Percentiles rank a stretch among this genome's conserved stretches.
These are phyloP conservation scores for Scaptomyza graminum DNA, from an alignment of 1,140 invertebrate genomes.

Conservation along the genomic window DNA sequence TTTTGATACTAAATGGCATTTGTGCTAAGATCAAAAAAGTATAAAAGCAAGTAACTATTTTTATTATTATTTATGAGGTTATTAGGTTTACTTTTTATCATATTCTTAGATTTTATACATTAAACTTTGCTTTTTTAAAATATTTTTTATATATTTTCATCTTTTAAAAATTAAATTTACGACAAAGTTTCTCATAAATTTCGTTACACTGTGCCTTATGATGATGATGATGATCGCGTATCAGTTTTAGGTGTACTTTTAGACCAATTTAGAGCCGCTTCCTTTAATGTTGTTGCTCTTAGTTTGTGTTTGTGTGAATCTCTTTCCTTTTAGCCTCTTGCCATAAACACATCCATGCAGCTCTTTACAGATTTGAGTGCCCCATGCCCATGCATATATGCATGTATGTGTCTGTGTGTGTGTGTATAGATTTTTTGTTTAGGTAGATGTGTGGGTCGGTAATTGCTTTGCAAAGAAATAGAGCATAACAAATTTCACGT, in stretches of 20 bases:
- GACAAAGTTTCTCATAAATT: neutral
- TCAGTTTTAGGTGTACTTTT: constrained; percentile 51
- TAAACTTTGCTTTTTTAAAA: too few species aligned
- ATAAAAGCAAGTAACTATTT: too few species aligned
- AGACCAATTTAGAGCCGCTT: constrained; percentile 42
- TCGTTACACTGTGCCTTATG: constrained; percentile 39
- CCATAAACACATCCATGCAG: constrained; percentile 31
- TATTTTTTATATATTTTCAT: too few species aligned
- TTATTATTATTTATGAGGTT: too few species aligned
- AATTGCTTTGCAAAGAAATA: constrained; percentile 81
- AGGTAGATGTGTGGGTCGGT: constrained; percentile 71
- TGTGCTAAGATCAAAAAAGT: too few species aligned
- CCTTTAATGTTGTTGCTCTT: constrained; percentile 10
- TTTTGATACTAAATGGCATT: neutral
- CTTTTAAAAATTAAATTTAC: neutral
- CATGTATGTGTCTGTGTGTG: neutral
- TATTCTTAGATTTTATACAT: too few species aligned
- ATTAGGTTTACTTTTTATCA: too few species aligned
- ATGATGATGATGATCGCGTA: constrained; percentile 66
- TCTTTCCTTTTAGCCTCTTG: neutral
- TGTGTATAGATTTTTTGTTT: constrained; percentile 47
- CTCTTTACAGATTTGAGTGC: constrained; percentile 15
- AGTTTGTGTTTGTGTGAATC: too few species aligned
- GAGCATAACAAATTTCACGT: constrained; percentile 80
- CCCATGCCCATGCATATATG: too few species aligned